Conservation (phyloP, 2,113 vertebrate genomes). For the Microtus richardsoni region DNA sequence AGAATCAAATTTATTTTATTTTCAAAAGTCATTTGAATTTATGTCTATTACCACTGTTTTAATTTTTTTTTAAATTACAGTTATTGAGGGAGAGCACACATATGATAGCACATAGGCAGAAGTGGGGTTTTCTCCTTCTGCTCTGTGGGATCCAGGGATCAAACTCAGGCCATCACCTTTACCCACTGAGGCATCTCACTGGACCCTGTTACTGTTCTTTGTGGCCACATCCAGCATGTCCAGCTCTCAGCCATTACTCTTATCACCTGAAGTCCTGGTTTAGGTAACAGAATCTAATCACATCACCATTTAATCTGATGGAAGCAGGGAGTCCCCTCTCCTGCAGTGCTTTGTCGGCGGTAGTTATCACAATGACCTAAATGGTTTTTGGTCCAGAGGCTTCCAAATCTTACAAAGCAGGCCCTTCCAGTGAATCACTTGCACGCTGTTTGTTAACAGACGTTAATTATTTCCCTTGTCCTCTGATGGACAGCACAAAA, state of each 20-base stretch:
- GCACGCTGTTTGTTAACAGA: not conserved
- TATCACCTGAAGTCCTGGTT: not conserved
- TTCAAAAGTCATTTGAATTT: not conserved
- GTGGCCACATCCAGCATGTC: not conserved
- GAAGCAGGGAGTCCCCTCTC: not conserved
- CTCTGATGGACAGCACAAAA: not conserved
- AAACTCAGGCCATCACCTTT: not conserved
- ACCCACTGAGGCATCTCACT: not conserved
- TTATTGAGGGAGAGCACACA: not conserved
- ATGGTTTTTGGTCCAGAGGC: not conserved
- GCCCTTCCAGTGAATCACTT: not conserved
- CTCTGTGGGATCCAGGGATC: not conserved
- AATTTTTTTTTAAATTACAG: not conserved
- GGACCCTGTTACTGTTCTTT: not conserved
- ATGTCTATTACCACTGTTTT: not conserved
- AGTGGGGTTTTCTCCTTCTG: not conserved
- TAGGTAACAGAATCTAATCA: not conserved
- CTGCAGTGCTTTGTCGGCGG: not conserved
- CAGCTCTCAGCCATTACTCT: not conserved
- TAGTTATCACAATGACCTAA: not conserved
- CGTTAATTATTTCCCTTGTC: not conserved
- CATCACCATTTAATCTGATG: not conserved
- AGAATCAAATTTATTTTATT: not conserved
- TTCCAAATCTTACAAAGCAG: not conserved
- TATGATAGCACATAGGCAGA: not conserved